phyloP scores from a whole-genome alignment of 2,797 vertebrate species.

The Urophycis tenuis region DNA sequence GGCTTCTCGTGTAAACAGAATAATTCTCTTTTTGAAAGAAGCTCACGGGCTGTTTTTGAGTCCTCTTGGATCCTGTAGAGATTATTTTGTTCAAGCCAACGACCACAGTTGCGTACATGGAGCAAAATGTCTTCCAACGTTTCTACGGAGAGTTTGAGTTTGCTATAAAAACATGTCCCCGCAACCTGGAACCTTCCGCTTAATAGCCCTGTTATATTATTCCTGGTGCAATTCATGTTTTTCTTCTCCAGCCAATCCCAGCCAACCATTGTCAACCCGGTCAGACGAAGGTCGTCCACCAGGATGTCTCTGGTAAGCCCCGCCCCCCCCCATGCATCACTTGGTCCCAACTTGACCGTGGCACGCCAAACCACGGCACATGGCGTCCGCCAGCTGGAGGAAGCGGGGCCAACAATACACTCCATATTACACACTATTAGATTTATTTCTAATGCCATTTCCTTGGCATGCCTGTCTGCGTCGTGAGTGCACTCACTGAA shows the following conservation, averaged over 20 bases:
- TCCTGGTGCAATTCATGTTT: slow-evolving; percentile 16
- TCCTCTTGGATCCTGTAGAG: neutral
- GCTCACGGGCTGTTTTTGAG: neutral
- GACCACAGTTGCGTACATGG: neutral
- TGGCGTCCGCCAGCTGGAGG: neutral
- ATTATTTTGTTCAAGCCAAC: neutral
- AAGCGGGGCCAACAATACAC: neutral
- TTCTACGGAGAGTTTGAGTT: neutral
- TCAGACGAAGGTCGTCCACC: slow-evolving; percentile 87
- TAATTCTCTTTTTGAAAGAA: neutral
- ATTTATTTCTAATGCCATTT: slow-evolving; percentile 10
- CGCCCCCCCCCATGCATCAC: neutral
- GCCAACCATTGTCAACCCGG: slow-evolving; percentile 78
- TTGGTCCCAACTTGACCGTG: neutral
- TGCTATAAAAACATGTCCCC: neutral
- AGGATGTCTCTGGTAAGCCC: slow-evolving; percentile 88
- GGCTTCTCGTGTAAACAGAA: neutral
- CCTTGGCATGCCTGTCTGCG: slow-evolving; percentile 1
- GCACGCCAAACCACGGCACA: slow-evolving; percentile 6
- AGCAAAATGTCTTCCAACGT: neutral
- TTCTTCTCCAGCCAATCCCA: slow-evolving; percentile 78
- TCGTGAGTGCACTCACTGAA: slow-evolving; percentile 32
- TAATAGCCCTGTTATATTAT: neutral
- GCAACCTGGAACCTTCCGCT: neutral
- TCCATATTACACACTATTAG: neutral